Evolutionary conservation across 2,888 invertebrate genomes (phyloP).

Genomic region (Drosophila ezoana): DNA sequence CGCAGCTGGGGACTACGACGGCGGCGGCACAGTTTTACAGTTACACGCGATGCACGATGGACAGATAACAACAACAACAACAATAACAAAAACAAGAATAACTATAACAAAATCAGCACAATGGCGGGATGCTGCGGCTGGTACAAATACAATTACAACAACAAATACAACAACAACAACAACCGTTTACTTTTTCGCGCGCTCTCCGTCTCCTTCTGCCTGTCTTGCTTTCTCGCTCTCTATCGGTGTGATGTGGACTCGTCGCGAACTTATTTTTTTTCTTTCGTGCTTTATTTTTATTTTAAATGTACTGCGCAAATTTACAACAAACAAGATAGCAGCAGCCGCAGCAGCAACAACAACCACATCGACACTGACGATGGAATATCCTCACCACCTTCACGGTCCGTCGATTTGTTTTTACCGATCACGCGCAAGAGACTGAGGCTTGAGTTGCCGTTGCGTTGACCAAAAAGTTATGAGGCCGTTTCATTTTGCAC

Average conservation of each 20-base stretch:
- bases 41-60: slow-evolving; percentile 70
- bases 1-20: slow-evolving; percentile 35
- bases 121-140: slow-evolving; percentile 65
- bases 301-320: slow-evolving; percentile 68
- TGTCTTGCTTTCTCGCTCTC: slow-evolving; percentile 29
- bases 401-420: slow-evolving; percentile 70
- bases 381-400: slow-evolving; percentile 75
- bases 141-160: slow-evolving; percentile 47
- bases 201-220: slow-evolving; percentile 39
- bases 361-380: slow-evolving; percentile 55
- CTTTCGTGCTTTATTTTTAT: slow-evolving; percentile 26
- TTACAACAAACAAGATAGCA: slow-evolving; percentile 60
- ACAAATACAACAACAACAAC: slow-evolving; percentile 44
- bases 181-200: slow-evolving; percentile 56
- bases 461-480: slow-evolving; percentile 69
- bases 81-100: slow-evolving; percentile 30
- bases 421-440: slow-evolving; percentile 78
- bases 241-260: slow-evolving; percentile 19
- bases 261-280: slow-evolving; percentile 24
- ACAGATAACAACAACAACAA: slow-evolving; percentile 41
- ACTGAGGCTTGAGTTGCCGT: slow-evolving; percentile 61
- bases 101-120: slow-evolving; percentile 44
- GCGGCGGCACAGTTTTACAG: slow-evolving; percentile 69
- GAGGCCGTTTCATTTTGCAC: slow-evolving; percentile 68
- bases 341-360: slow-evolving; percentile 56